Base-by-base conservation (phyloP, 2,113 vertebrate genomes). In the Proteles cristata region DNA sequence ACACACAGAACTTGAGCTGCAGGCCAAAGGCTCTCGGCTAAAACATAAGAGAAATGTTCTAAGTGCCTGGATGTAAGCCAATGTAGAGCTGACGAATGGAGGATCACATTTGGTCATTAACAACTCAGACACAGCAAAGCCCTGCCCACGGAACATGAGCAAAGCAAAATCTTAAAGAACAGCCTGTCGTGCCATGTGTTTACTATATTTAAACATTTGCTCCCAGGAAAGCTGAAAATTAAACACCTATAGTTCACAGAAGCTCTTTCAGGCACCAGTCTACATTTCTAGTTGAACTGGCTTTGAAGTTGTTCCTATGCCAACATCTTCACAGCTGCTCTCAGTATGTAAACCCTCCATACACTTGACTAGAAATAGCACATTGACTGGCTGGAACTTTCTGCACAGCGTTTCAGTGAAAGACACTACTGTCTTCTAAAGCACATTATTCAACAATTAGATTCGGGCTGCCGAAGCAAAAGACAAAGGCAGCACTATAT, bases 401-500 rank as follows among this genome's bases (percentile, higher is more conserved):
- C 97, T 98, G 96, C 97, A 97, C 92, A 96, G 91, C 15, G 0
- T 92, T 98, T 97, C 91, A 97, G 97, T 99, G 98, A 99, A 99
- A 99, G 99, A 95, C 97, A 98, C 97, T 94, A 99, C 96, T 99
- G 99, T 99, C 95, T 93, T 98, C 97, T 87, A 89, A 97, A 96
- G 93, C 97, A 98, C 98, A 98, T 98, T 98, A 98, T 98, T 98
- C 98, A 98, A 98, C 98, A 98, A 98, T 98, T 98, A 94, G 88
- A 97, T 97, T 97, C 96, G 91, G 92, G 97, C 93, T 90, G 98
- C 95, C 94, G 97, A 97, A 97, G 90, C 66, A 39, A 93, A 90
- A 97, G 95, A 99, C 98, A 99, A 99, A 99, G 98, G 94, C 77
- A 11, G 89, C 50, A 98, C 98, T 99, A 98, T 99, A 69, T 43